Evolutionary conservation across 2,888 invertebrate genomes (phyloP).

Genomic region (Melikaiella ostensackeni): DNA sequence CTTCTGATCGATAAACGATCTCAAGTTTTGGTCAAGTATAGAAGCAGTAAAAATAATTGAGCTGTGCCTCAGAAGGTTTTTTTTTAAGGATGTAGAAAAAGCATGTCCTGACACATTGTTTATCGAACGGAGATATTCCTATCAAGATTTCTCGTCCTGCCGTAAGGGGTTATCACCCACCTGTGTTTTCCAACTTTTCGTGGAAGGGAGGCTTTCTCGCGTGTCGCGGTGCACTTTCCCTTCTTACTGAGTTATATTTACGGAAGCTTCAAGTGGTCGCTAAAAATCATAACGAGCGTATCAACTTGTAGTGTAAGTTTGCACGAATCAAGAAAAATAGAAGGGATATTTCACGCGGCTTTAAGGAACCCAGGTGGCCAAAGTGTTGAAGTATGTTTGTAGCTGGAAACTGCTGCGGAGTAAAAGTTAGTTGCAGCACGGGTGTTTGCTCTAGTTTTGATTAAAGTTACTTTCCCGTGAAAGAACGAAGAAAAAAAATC

Average conservation of each 20-base stretch:
- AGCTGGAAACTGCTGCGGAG: background rate
- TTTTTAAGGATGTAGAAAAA: constrained; percentile 4
- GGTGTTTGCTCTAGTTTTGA: constrained; percentile 32
- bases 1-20: constrained; percentile 8
- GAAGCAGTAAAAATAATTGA: constrained; percentile 19
- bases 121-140: constrained; percentile 21
- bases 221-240: constrained; percentile 21
- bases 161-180: background rate
- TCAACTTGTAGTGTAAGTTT: background rate
- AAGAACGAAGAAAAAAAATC: background rate
- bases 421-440: constrained; percentile 18
- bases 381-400: constrained; percentile 37
- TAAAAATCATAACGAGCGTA: constrained; percentile 39
- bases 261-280: constrained; percentile 39
- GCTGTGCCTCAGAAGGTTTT: constrained; percentile 9
- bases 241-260: constrained; percentile 19
- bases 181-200: background rate
- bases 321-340: background rate
- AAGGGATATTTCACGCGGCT: constrained; percentile 7
- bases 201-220: constrained; percentile 15
- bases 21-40: background rate
- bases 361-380: constrained; percentile 29
- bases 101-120: constrained; percentile 22
- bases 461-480: constrained; percentile 12
- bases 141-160: constrained; percentile 31